Percentiles rank a stretch among this genome's conserved stretches.
These are phyloP conservation scores for Pseudochaenichthys georgianus DNA, from an alignment of 2,797 vertebrate genomes.

Conservation along the genomic window DNA sequence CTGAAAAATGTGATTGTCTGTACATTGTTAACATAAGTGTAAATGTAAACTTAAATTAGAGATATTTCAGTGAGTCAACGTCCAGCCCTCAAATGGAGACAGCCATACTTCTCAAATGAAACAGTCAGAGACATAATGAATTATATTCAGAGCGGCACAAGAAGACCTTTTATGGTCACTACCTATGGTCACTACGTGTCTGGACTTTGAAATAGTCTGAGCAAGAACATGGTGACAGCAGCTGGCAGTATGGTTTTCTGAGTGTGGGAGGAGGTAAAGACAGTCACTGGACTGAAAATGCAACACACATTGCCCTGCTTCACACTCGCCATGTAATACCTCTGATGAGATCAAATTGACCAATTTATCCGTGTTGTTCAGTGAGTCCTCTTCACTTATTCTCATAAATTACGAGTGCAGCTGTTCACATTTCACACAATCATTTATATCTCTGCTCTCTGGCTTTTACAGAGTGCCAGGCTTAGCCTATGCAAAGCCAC, in stretches of 20 bases:
- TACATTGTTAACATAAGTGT: neutral
- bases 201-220: neutral
- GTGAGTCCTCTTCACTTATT: too few relatives aligned
- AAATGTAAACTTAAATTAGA: neutral
- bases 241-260: neutral
- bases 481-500: too few relatives aligned
- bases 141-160: neutral
- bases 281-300: slow-evolving; percentile 51
- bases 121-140: neutral
- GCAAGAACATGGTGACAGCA: neutral
- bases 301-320: slow-evolving; percentile 35
- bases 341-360: slow-evolving; percentile 10
- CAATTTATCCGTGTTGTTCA: slow-evolving; percentile 7
- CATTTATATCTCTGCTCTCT: too few relatives aligned
- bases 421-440: too few relatives aligned
- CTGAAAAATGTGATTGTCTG: neutral
- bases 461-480: too few relatives aligned
- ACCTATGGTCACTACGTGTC: neutral
- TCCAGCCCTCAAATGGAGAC: neutral
- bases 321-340: neutral
- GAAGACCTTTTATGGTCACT: neutral
- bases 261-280: slow-evolving; percentile 44
- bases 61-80: neutral
- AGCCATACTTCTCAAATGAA: neutral
- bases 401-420: too few relatives aligned